Conservation (phyloP, 2,797 vertebrate genomes). For the Lepilemur septentrionalis region DNA sequence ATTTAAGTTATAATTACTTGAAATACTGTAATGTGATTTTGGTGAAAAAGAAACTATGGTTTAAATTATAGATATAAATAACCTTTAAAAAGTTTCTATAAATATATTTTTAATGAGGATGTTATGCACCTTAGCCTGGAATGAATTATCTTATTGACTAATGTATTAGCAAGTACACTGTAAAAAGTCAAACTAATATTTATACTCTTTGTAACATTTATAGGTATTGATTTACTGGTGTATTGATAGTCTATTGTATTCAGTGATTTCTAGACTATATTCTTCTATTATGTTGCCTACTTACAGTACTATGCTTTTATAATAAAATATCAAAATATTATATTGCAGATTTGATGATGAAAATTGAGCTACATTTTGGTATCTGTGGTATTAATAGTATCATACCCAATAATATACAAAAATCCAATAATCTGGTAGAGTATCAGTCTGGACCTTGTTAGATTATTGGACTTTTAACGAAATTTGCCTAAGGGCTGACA, state of each 20-base stretch:
- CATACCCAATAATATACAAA: background rate
- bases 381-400: background rate
- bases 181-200: slow-evolving; percentile 21
- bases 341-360: slow-evolving; percentile 12
- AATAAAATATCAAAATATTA: background rate
- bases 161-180: background rate
- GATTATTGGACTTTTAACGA: background rate
- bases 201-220: background rate
- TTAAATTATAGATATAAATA: background rate
- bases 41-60: background rate
- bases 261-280: background rate
- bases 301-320: background rate
- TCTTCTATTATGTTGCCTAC: background rate
- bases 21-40: slow-evolving; percentile 19
- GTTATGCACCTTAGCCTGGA: background rate
- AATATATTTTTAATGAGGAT: background rate
- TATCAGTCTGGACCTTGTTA: background rate
- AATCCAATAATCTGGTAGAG: background rate
- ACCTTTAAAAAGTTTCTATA: background rate
- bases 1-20: background rate
- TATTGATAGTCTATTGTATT: background rate
- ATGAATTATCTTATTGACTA: background rate
- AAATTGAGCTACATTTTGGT: slow-evolving; percentile 11
- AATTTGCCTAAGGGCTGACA: background rate
- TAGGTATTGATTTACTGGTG: background rate